Evolutionary conservation across 35 echinoderm and acorn worm genomes (phyloP).

Genomic region (Holothuria glaberrima): DNA sequence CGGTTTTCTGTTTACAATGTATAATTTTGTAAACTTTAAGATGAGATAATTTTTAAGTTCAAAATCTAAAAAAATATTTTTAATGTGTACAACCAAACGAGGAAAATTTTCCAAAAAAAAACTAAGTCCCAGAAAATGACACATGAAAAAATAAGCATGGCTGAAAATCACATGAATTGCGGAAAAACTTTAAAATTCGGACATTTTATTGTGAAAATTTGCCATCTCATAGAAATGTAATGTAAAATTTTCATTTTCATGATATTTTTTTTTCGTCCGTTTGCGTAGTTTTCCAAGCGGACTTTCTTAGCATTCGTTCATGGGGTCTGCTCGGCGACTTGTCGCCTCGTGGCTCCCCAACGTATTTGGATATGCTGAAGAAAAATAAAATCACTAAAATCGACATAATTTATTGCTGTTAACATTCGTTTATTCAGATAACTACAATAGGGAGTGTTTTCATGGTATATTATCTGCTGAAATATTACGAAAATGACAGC

Average conservation of each 20-base stretch:
- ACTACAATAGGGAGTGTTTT: background rate
- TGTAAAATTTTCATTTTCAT: background rate
- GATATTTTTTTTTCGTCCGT: conserved; percentile 18
- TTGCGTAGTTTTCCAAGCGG: background rate
- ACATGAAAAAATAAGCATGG: background rate
- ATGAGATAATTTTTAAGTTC: background rate
- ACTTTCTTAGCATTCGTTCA: background rate
- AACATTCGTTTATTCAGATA: background rate
- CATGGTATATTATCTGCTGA: background rate
- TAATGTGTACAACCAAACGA: background rate
- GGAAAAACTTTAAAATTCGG: background rate
- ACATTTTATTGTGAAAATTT: background rate
- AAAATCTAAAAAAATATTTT: background rate
- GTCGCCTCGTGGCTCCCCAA: background rate
- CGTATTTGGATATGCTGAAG: conserved; percentile 2
- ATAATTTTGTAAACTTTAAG: background rate
- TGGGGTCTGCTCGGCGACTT: background rate
- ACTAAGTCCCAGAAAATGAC: conserved; percentile 19
- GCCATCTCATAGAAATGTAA: too few species aligned
- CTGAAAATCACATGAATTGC: too few species aligned
- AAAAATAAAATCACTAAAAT: conserved; percentile 28
- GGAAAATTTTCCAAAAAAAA: conserved; percentile 9
- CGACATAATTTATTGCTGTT: background rate
- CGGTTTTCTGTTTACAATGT: background rate
- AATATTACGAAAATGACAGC: background rate